Conservation (phyloP, 2,797 vertebrate genomes). For the Eupleurogrammus muticus region DNA sequence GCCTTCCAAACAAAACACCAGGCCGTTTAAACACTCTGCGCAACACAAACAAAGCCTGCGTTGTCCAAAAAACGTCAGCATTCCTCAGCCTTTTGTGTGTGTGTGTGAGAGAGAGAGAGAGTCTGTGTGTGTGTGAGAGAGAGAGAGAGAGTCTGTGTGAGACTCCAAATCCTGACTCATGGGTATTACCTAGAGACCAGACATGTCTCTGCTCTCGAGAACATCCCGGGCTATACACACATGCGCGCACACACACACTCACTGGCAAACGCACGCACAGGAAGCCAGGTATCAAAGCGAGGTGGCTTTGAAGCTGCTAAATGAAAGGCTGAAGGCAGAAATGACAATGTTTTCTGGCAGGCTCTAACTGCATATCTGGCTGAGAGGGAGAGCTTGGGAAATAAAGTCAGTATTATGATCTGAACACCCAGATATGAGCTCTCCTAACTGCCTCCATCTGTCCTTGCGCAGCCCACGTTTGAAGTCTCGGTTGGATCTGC, state of each 20-base stretch:
- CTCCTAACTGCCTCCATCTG: conserved; percentile 76
- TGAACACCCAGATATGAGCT: conserved; percentile 76
- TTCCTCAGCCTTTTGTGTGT: conserved; percentile 28
- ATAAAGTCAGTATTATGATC: conserved; percentile 77
- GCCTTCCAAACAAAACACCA: conserved; percentile 50
- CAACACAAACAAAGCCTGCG: conserved; percentile 32
- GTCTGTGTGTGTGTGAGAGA: no score
- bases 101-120: no score
- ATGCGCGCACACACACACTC: conserved; percentile 5
- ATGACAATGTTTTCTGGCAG: conserved; percentile 74
- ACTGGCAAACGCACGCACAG: conserved; percentile 28
- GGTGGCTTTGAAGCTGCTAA: conserved; percentile 65
- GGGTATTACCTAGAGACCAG: conserved; percentile 68
- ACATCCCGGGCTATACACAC: conserved; percentile 41
- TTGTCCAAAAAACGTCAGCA: conserved; percentile 29
- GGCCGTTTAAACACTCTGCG: conserved; percentile 47
- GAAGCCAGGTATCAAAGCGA: conserved; percentile 70
- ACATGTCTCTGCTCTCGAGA: conserved; percentile 64
- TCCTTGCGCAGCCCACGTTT: conserved; percentile 66
- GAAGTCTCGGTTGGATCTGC: conserved; percentile 66
- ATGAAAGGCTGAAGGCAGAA: conserved; percentile 72
- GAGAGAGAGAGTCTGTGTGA: no score
- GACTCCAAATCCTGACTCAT: conserved; percentile 61
- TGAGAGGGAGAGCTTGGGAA: conserved; percentile 67
- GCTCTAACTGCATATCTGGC: conserved; percentile 66